These are phyloP conservation scores for Tryphoninae sp. DNA, from an alignment of 2,888 invertebrate genomes.

Conservation along the genomic window DNA sequence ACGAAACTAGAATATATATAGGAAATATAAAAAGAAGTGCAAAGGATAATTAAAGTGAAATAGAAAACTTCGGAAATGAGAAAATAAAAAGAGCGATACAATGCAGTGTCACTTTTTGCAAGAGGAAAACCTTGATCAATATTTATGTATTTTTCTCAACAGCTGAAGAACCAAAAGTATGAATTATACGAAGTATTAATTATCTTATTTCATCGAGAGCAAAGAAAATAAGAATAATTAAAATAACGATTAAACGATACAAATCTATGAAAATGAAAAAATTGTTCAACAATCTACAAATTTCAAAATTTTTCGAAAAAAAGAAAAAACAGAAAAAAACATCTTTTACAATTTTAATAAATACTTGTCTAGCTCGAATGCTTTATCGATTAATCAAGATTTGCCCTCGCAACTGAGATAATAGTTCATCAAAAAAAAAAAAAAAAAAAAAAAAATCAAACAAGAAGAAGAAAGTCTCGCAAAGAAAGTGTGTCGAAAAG, in stretches of 20 bases:
- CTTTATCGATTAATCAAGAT: neutral
- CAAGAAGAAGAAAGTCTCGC: neutral
- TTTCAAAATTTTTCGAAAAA: neutral
- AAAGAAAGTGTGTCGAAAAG: neutral
- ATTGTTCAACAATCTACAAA: too few species aligned
- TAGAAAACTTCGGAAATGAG: neutral
- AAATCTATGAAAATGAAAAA: too few species aligned
- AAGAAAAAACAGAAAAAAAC: too few species aligned
- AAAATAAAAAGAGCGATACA: neutral
- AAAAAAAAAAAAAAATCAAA: neutral
- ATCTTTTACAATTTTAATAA: too few species aligned
- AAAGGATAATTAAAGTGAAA: conserved; percentile 10
- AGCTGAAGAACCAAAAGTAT: too few species aligned
- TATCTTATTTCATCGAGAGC: neutral
- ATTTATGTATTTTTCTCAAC: neutral
- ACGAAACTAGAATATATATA: conserved; percentile 2
- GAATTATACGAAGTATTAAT: too few species aligned
- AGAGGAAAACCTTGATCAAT: neutral
- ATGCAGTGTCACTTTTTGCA: neutral
- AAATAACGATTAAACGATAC: too few species aligned
- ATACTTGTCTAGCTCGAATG: too few species aligned
- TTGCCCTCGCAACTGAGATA: neutral
- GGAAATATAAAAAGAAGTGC: conserved; percentile 33
- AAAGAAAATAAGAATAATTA: neutral
- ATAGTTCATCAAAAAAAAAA: neutral